These are phyloP conservation scores for Triops cancriformis DNA, from an alignment of 1,140 invertebrate genomes.

Conservation along the genomic window DNA sequence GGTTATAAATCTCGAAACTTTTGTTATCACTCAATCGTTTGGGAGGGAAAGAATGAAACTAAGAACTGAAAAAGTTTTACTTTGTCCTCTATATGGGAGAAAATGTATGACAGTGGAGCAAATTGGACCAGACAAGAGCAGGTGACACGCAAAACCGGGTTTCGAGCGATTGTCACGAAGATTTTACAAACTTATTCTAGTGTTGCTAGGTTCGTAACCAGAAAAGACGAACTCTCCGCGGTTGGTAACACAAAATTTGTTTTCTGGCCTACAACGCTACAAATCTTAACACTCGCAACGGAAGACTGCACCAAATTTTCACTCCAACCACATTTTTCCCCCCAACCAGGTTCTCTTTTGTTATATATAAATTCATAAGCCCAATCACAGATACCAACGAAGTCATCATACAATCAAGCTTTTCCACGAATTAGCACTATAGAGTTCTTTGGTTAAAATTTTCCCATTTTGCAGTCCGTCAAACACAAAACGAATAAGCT, in stretches of 20 bases:
- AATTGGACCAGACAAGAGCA: slow-evolving; percentile 2
- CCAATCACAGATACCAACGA: slow-evolving; percentile 9
- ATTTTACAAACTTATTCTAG: neutral
- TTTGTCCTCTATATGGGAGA: neutral
- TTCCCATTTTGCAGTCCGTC: neutral
- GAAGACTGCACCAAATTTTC: slow-evolving; percentile 10
- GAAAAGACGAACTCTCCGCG: neutral
- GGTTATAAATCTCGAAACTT: neutral
- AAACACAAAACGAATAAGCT: neutral
- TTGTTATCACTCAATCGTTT: neutral
- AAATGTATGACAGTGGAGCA: neutral
- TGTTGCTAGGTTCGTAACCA: neutral
- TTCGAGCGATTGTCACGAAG: neutral
- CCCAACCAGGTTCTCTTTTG: neutral
- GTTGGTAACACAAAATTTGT: neutral
- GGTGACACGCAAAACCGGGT: slow-evolving; percentile 7
- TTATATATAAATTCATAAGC: neutral
- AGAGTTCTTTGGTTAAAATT: neutral
- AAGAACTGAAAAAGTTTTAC: neutral
- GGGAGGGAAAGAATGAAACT: neutral
- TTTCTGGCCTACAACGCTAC: neutral
- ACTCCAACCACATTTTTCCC: neutral
- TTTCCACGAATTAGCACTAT: neutral
- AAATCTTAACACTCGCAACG: neutral
- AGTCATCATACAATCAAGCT: neutral